phyloP scores from a whole-genome alignment of 2,113 vertebrate genomes.

The Uropsilus gracilis region DNA sequence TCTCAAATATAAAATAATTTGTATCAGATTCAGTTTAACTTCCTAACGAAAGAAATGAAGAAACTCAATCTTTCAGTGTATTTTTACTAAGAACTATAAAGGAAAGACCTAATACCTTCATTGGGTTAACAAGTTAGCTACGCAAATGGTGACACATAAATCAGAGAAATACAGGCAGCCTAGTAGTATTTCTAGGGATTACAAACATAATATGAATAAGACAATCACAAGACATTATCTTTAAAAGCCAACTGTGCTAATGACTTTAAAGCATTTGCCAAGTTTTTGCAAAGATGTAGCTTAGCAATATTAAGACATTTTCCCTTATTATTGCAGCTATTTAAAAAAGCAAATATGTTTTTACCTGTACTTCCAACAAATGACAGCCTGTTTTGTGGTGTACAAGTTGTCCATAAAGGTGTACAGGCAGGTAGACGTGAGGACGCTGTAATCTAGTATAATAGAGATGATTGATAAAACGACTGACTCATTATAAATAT shows the following conservation, averaged over 20 bases:
- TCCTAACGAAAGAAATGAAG: neutral
- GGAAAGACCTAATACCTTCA: neutral
- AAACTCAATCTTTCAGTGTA: neutral
- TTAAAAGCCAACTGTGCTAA: neutral
- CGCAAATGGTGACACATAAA: neutral
- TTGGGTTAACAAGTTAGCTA: neutral
- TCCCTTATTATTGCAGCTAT: neutral
- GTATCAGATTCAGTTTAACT: conserved; percentile 15
- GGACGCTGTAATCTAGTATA: conserved; percentile 94
- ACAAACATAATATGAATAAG: neutral
- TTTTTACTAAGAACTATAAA: conserved; percentile 12
- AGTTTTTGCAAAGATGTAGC: conserved; percentile 22
- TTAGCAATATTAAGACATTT: conserved; percentile 10
- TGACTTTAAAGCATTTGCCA: neutral
- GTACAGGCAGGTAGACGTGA: conserved; percentile 96
- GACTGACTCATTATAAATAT: neutral
- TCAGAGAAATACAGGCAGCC: neutral
- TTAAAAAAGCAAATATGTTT: conserved; percentile 50
- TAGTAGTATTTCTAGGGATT: neutral
- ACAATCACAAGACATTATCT: neutral
- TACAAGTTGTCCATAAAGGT: conserved; percentile 97
- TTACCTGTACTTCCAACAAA: conserved; percentile 96
- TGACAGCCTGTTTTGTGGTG: conserved; percentile 99
- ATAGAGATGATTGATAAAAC: conserved; percentile 54
- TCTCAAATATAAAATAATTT: neutral